phyloP scores from a whole-genome alignment of 1,140 invertebrate genomes.

The Drosophila elegans region DNA sequence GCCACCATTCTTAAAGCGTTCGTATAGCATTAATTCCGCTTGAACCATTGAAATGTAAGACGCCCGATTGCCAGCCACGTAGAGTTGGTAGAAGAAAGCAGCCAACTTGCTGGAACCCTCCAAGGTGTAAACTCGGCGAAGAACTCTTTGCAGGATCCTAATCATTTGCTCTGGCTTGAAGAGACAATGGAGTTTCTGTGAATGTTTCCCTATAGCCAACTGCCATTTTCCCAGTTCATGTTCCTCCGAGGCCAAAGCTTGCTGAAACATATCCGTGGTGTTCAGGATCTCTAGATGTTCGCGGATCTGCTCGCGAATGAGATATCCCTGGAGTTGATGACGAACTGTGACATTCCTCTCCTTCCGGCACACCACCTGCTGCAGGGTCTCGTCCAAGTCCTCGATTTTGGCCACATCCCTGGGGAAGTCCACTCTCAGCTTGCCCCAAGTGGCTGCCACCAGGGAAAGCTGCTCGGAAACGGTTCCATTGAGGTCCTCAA shows the following conservation, averaged over 20 bases:
- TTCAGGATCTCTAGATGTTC: constrained; percentile 35
- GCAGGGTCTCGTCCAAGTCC: constrained; percentile 19
- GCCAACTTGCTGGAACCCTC: constrained; percentile 1
- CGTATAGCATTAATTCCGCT: constrained; percentile 31
- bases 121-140: constrained; percentile 7
- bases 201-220: constrained; percentile 16
- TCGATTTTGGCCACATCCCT: constrained; percentile 35
- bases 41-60: constrained; percentile 32
- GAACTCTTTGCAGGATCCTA: constrained; percentile 12
- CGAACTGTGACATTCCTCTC: constrained; percentile 15
- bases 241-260: constrained; percentile 31
- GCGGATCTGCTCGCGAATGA: constrained; percentile 34
- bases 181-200: constrained; percentile 28
- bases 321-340: constrained; percentile 22
- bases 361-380: constrained; percentile 18
- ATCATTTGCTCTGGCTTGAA: constrained; percentile 13
- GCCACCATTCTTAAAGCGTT: constrained; percentile 13
- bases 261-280: constrained; percentile 20
- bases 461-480: constrained; percentile 29
- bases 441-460: constrained; percentile 39
- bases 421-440: constrained; percentile 31
- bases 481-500: constrained; percentile 23
- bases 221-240: constrained; percentile 48
- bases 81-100: constrained; percentile 22
- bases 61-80: constrained; percentile 14